Evolutionary conservation across 2,113 vertebrate genomes (phyloP).

Genomic region (Panthera uncia): DNA sequence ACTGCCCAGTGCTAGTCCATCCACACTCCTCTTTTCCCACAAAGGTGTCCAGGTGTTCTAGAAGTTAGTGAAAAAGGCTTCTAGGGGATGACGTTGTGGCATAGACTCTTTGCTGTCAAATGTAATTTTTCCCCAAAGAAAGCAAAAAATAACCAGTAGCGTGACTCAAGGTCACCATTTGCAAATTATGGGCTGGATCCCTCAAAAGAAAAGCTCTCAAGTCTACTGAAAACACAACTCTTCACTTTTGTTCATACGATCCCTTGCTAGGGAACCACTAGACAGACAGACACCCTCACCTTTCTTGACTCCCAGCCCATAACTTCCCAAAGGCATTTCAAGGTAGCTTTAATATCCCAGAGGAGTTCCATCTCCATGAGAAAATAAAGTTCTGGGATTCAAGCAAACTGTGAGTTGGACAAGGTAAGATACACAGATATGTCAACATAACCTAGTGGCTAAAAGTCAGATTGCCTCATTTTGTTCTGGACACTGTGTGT

Average conservation of each 20-base stretch:
- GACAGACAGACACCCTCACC: background rate
- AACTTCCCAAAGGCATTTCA: background rate
- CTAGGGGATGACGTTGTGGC: background rate
- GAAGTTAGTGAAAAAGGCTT: background rate
- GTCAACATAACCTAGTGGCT: constrained; percentile 31
- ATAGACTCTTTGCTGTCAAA: background rate
- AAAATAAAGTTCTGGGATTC: constrained; percentile 26
- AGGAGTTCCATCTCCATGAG: background rate
- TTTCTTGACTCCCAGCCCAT: background rate
- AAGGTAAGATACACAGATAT: background rate
- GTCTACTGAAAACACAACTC: background rate
- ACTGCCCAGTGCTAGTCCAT: background rate
- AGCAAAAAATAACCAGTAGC: background rate
- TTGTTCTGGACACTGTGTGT: constrained; percentile 12
- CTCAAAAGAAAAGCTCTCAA: background rate
- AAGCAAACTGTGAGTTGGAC: background rate
- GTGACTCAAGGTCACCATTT: background rate
- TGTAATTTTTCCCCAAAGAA: background rate
- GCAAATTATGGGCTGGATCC: background rate
- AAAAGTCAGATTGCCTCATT: constrained; percentile 74
- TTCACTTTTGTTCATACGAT: background rate
- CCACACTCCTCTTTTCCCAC: background rate
- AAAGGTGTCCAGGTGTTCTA: background rate
- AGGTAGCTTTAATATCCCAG: background rate
- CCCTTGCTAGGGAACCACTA: background rate